Evolutionary conservation across 2,888 invertebrate genomes (phyloP), one percentile per base, ranked within the genome.

Genomic region (Apodemia mormo): DNA sequence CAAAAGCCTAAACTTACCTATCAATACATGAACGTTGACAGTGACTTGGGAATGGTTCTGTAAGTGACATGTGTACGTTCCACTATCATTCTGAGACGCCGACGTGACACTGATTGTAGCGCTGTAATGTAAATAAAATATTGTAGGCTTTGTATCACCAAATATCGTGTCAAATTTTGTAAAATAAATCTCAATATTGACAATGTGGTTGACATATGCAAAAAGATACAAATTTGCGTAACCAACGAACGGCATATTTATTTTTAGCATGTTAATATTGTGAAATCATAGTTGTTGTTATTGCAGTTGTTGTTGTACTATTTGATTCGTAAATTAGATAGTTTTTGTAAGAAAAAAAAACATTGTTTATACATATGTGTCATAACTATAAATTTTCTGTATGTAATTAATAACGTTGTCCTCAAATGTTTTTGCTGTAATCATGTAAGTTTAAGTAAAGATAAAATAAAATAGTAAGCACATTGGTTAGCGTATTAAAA

Each of bases 21-120:
- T 96, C 74, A 96, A 87, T 70, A 96, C 95, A 80, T 96, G 95
- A 70, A 96, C 95, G 81, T 95, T 95, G 70, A 95, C 95, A 43
- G 94, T 92, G 22, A 94, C 94, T 79, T 94, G 95, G 67, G 95
- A 95, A 78, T 95, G 94, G 79, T 95, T 94, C 74, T 94, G 94
- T 75, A 96, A 90, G 68, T 94, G 92, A 82, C 96, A 96, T 43
- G 94, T 94, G 81, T 96, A 96, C 54, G 94, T 94, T 14, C 96
- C 96, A 78, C 95, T 95, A 82, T 96, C 95, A 71, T 94, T 94
- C 81, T 95, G 94, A 73, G 94, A 94, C 37, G 95, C 96, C 73
- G 94, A 93, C 33, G 89, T 81, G 54, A 95, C 92, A 73, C 87
- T 92, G 78, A 93, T 89, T 67, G 93, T 92, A n/a, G 93, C 86